Base-by-base conservation (phyloP, 1,140 invertebrate genomes). In the Chrysomallon squamiferum region DNA sequence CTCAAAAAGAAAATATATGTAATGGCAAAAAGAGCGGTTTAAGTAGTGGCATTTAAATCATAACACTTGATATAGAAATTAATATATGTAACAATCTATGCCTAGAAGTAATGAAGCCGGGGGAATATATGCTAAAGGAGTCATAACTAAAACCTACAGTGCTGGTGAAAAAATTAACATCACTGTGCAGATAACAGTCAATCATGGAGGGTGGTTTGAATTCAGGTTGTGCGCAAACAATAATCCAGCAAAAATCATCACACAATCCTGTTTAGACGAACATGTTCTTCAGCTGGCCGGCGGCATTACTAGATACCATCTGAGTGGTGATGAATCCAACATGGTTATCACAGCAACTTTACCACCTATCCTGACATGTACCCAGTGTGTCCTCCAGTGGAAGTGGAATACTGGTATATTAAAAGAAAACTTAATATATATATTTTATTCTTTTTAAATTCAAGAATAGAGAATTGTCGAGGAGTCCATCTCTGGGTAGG, bases 341-440 rank as follows among this genome's bases (percentile, higher is more conserved):
- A 30, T 59, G 2, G 20, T 50, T 22, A 15, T 69, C 2, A 54
- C 30, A 38, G 25, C 66, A 11, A 59, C 32, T 20, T 84, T 97
- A 45, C 95, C 95, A 0, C 85, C 90, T 0, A 93, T 91, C 70
- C 76, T 95, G 1, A 94, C 92, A 0, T 96, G 94, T 74, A 89
- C 91, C 0, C 93, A 95, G 68, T 96, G 94, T 77, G 92, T 96
- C 0, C 78, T 96, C 1, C 93, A 95, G 79, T 96, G 95, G 95
- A 93, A 90, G 62, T 96, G 95, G 81, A 92, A 91, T 64, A 94
- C 93, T 72, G 94, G 92, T 92, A 81, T 71, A 65, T 68, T 38
- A 38, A 15, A 38, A 5, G 35, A 5, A 5, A 38, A 38, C 5
- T 38, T 5, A 7, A 38, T 7, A 38, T 38, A 5, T 7, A 38